These are phyloP conservation scores for Hydrocynus forskahlii DNA, from an alignment of 2,797 vertebrate species.

Conservation along the genomic window DNA sequence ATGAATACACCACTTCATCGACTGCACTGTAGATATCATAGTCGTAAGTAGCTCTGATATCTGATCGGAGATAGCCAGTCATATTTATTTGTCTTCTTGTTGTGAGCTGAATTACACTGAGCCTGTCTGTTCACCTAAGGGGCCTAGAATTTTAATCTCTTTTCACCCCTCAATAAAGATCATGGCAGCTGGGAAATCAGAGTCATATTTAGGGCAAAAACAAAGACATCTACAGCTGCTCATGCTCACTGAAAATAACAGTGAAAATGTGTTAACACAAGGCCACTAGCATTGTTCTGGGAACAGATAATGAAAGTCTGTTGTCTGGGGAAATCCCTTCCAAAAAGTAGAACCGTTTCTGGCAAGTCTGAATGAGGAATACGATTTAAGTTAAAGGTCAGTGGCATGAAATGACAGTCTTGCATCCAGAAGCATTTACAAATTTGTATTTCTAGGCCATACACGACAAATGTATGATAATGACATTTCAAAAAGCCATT, in stretches of 20 bases:
- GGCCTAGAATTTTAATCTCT: background rate
- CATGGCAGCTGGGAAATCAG: constrained; percentile 8
- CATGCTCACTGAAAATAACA: constrained; percentile 18
- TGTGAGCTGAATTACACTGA: background rate
- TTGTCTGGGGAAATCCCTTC: constrained; percentile 41
- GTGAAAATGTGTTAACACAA: constrained; percentile 26
- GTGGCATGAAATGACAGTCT: constrained; percentile 42
- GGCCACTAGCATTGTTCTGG: constrained; percentile 31
- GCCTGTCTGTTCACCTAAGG: background rate
- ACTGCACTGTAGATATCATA: background rate
- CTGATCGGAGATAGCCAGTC: background rate
- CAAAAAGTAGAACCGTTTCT: constrained; percentile 36
- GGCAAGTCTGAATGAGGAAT: constrained; percentile 45
- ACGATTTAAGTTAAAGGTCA: constrained; percentile 49
- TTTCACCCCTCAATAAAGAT: constrained; percentile 11
- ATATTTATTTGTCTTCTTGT: background rate
- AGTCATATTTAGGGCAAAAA: constrained; percentile 4
- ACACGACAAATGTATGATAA: background rate
- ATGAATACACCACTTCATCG: background rate
- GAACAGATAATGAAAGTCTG: constrained; percentile 40
- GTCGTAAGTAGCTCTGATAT: background rate
- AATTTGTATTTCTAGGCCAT: constrained; percentile 18
- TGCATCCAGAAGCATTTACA: constrained; percentile 14
- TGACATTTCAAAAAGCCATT: background rate
- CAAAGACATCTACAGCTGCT: background rate